These are phyloP conservation scores for Drosophila differens DNA, from an alignment of 2,888 invertebrate species.

Conservation along the genomic window DNA sequence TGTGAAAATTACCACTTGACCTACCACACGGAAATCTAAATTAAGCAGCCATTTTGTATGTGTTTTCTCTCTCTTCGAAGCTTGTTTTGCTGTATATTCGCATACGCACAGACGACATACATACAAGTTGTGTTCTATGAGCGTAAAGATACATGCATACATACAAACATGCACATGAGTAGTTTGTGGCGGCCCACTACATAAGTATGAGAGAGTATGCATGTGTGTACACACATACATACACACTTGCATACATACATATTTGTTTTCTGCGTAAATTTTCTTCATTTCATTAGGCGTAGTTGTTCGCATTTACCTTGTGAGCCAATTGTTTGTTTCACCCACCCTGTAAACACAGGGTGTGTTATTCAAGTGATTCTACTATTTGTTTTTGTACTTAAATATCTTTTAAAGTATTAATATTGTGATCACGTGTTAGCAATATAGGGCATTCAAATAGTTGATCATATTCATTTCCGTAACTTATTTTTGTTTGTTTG, in stretches of 20 bases:
- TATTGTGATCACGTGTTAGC: neutral
- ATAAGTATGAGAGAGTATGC: neutral
- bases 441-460: constrained; percentile 6
- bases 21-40: constrained; percentile 77
- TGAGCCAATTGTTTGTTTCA: neutral
- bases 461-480: neutral
- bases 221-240: neutral
- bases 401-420: neutral
- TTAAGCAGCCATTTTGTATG: constrained; percentile 64
- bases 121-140: neutral
- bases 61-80: constrained; percentile 33
- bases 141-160: neutral
- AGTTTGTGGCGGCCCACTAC: neutral
- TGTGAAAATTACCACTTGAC: constrained; percentile 76
- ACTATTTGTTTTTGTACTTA: neutral
- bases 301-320: neutral
- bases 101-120: neutral
- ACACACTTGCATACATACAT: neutral
- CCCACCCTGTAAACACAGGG: constrained; percentile 1
- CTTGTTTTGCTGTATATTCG: constrained; percentile 13
- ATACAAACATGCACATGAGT: neutral
- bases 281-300: constrained; percentile 1
- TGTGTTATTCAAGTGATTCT: neutral
- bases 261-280: neutral
- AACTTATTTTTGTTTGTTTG: constrained; percentile 6